Evolutionary conservation across 2,797 vertebrate species (phyloP), one percentile per base, ranked within the genome.

Genomic region (Chelmon rostratus): DNA sequence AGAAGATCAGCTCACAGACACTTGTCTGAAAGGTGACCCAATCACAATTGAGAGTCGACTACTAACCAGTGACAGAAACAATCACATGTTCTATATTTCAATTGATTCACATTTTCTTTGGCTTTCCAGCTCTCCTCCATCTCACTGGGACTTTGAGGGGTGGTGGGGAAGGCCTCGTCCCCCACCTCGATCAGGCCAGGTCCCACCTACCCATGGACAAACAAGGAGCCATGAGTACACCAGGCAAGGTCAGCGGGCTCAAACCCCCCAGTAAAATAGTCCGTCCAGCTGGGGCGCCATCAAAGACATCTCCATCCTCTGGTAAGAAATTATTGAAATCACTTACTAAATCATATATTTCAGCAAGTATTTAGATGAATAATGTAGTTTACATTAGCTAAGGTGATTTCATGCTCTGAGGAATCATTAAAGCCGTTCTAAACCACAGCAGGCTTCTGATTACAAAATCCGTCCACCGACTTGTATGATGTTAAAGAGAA

Each of bases 191-290:
- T 40, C 71, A 66, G 83, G 50, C 64, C 76, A 44, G 23, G 46
- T 12, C 11, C 61, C 67, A 56, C 73, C 18, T 6, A 49, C 1
- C 54, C 62, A 78, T 73, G 78, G 83, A 90, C 38, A 87, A 85
- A 84, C 81, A 38, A 59, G 88, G 66, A 87, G 94, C 94, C 85
- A 96, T 97, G 96, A 97, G 95, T 76, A 91, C 95, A 21, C 44
- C 87, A 86, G 94, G 96, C 42, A 99, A 98, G 72, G 96, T 95
- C 52, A 99, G 98, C 76, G 97, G 98, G 83, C 95, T 99, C 46
- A 99, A 99, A 84, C 97, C 97, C 68, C 98, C 98, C 25, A 96
- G 93, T 79, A 99, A 97, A 93, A 98, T 98, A 87, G 92, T 91
- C 53, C 98, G 97, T 82, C 96, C 97, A 3, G 92, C 96, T 10